These are phyloP conservation scores for Solea senegalensis DNA, from an alignment of 2,113 vertebrate species.

Conservation along the genomic window DNA sequence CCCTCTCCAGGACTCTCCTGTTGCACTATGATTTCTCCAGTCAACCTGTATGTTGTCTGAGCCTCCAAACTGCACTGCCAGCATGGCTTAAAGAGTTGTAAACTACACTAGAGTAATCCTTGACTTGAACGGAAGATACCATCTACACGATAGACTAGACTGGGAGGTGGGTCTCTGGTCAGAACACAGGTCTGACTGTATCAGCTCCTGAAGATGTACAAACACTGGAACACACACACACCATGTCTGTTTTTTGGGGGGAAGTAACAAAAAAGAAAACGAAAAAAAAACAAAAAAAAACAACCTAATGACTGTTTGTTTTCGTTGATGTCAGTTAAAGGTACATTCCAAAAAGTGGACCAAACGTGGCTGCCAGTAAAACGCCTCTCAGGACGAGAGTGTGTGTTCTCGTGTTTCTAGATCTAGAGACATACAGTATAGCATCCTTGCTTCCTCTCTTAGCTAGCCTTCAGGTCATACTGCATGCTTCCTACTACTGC, in stretches of 20 bases:
- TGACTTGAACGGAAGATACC: conserved; percentile 57
- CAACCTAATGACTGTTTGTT: conserved; percentile 63
- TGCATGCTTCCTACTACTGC: conserved; percentile 81
- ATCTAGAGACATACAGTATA: conserved; percentile 58
- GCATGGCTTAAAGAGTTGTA: conserved; percentile 69
- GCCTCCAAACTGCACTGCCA: conserved; percentile 72
- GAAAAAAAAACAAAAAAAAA: neutral
- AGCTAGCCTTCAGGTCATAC: conserved; percentile 80
- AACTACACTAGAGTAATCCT: conserved; percentile 62
- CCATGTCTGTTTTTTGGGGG: neutral
- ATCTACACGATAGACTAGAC: conserved; percentile 52
- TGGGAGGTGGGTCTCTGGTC: conserved; percentile 30
- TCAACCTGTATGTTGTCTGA: conserved; percentile 64
- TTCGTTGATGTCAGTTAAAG: conserved; percentile 75
- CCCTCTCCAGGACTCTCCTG: conserved; percentile 60
- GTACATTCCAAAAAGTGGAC: conserved; percentile 76
- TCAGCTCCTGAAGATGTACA: conserved; percentile 50
- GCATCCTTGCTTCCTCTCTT: conserved; percentile 76
- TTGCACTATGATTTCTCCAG: conserved; percentile 71
- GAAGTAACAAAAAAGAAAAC: neutral
- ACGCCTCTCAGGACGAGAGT: conserved; percentile 67
- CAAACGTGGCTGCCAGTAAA: conserved; percentile 49
- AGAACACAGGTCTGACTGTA: conserved; percentile 25
- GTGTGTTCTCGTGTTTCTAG: conserved; percentile 71
- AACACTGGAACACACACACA: conserved; percentile 68